Base-by-base conservation (phyloP, 2,797 vertebrate species). In the Pseudomugil tenellus region DNA sequence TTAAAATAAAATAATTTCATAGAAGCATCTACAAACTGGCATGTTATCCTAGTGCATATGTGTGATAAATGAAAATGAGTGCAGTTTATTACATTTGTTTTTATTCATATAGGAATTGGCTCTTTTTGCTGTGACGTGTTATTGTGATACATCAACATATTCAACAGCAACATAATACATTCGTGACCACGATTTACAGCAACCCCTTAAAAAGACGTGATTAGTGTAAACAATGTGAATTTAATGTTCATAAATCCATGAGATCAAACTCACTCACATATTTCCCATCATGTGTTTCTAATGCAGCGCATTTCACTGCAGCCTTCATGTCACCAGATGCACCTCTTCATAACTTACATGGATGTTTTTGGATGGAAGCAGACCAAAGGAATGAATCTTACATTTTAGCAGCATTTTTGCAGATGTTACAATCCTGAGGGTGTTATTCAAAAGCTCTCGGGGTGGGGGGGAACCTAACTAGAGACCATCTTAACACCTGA, bases 331-430 rank as follows among this genome's bases (percentile, higher is more conserved):
- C 77, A 77, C 74, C 73, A 58, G 80, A 76, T 76, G 85, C 84
- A 70, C 84, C 85, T 84, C 35, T 48, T 70, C 71, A 84, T 76
- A 77, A 80, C 79, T 89, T 88, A 86, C 77, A 69, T 84, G 84
- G 75, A 81, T 72, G 76, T 83, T 84, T 84, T 85, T 84, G 73
- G 58, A 55, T 76, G 46, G 29, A 52, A 68, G 70, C 55, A 63
- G 83, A 88, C 80, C 86, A 54, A 72, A 79, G 77, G 74, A 87
- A 89, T 85, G 91, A 91, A 92, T 89, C 90, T 88, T 89, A 86
- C 88, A 79, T 91, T 92, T 89, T 90, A 92, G 87, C 86, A 83
- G 87, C 87, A 84, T 91, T 92, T 53, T 91, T 92, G 74, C 81
- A 83, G 83, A 86, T 72, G 78, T 82, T 70, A 74, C 72, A 48